A percentile compares a stretch with the other conserved stretches of the same genome.
Conservation (phyloP, 2,888 invertebrate species). For the Lymantria dispar region DNA sequence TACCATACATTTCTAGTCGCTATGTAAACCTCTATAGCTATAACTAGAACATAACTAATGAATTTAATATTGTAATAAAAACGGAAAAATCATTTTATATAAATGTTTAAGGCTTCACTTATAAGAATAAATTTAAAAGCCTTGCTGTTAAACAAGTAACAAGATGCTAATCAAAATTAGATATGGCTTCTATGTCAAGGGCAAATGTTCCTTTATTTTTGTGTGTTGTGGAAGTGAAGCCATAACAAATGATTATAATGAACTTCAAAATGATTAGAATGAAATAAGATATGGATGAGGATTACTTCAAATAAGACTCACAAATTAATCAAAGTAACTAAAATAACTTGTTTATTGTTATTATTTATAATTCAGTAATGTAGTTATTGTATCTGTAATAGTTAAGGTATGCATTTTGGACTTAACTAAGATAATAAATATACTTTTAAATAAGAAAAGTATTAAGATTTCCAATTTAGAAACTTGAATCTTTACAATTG, state of each 20-base stretch:
- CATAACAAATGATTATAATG: constrained; percentile 9
- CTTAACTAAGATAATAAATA: not conserved
- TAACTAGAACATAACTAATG: too few relatives aligned
- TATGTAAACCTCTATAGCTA: too few relatives aligned
- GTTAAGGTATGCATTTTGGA: not conserved
- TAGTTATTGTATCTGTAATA: not conserved
- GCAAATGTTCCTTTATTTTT: constrained; percentile 35
- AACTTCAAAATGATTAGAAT: not conserved
- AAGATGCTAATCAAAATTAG: constrained; percentile 39
- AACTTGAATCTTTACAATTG: not conserved
- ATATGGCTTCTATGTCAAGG: constrained; percentile 60
- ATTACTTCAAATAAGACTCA: not conserved
- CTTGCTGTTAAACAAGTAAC: constrained; percentile 27
- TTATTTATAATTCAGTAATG: too few relatives aligned
- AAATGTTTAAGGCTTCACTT: constrained; percentile 6
- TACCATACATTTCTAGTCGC: too few relatives aligned
- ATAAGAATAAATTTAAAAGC: not conserved
- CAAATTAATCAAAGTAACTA: not conserved
- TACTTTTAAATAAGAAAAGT: not conserved
- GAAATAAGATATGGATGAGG: not conserved
- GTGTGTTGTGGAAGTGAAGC: constrained; percentile 26
- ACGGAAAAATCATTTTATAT: too few relatives aligned
- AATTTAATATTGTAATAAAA: too few relatives aligned
- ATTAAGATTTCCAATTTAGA: not conserved
- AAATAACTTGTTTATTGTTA: too few relatives aligned